Conservation (phyloP, 1,140 invertebrate species). For the fruit fly (Drosophila melanogaster) region DNA sequence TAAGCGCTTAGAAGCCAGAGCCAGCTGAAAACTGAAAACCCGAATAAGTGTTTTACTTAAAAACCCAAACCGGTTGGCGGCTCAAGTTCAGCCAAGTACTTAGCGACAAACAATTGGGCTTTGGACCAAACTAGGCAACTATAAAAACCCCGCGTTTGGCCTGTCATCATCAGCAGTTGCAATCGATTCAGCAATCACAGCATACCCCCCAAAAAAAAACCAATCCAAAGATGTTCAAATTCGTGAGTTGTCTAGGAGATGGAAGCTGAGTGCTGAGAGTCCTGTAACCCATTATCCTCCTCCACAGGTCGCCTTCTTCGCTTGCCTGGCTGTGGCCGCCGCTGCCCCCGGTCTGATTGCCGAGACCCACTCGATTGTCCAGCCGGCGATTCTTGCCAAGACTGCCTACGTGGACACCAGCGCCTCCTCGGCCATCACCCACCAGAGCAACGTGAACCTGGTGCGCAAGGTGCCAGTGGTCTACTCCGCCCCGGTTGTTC, state of each 20-base stretch:
- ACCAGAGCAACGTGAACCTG: slow-evolving; percentile 84
- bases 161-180: slow-evolving; percentile 68
- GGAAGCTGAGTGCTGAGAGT: background rate
- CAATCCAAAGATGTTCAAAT: slow-evolving; percentile 74
- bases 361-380: slow-evolving; percentile 67
- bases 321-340: slow-evolving; percentile 68
- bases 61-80: slow-evolving; percentile 71
- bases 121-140: slow-evolving; percentile 32
- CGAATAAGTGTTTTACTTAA: slow-evolving; percentile 28
- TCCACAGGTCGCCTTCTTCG: slow-evolving; percentile 67
- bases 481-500: slow-evolving; percentile 65
- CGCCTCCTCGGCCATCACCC: slow-evolving; percentile 85
- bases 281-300: background rate
- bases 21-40: slow-evolving; percentile 8
- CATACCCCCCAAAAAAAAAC: slow-evolving; percentile 45
- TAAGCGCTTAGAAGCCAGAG: slow-evolving; percentile 59
- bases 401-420: slow-evolving; percentile 71
- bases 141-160: slow-evolving; percentile 33
- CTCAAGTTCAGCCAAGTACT: slow-evolving; percentile 68
- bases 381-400: slow-evolving; percentile 71
- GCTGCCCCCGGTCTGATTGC: slow-evolving; percentile 73
- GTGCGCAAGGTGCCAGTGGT: slow-evolving; percentile 67
- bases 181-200: slow-evolving; percentile 56
- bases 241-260: slow-evolving; percentile 57
- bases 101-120: slow-evolving; percentile 50